phyloP scores from a whole-genome alignment of 1,140 invertebrate genomes.

The Marisa cornuarietis region DNA sequence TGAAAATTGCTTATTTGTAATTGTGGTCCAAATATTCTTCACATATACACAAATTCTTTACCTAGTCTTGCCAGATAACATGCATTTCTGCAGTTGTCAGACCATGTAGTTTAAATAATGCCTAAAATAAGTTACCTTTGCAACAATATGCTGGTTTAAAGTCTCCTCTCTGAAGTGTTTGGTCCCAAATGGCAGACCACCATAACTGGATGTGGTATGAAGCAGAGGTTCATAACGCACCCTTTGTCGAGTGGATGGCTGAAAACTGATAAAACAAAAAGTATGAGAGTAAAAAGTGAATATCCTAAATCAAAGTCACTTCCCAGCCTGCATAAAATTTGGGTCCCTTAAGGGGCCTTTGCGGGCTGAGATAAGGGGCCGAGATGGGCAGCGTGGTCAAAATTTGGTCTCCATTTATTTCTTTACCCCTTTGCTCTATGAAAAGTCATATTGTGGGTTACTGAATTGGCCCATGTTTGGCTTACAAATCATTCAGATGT shows the following conservation, averaged over 20 bases:
- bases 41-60: too few relatives aligned
- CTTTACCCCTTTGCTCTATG: background rate
- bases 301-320: background rate
- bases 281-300: background rate
- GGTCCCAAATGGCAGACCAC: conserved; percentile 61
- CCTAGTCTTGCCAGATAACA: too few relatives aligned
- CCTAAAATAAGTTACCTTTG: conserved; percentile 39
- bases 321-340: too few relatives aligned
- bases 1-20: too few relatives aligned
- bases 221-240: conserved; percentile 57
- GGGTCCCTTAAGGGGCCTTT: too few relatives aligned
- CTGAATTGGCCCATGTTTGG: too few relatives aligned
- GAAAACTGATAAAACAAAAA: conserved; percentile 53
- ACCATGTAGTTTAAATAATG: too few relatives aligned
- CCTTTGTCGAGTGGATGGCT: conserved; percentile 52
- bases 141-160: conserved; percentile 48
- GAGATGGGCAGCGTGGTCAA: too few relatives aligned
- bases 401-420: background rate
- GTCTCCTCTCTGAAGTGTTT: conserved; percentile 62
- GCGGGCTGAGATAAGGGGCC: too few relatives aligned
- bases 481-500: background rate
- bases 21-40: too few relatives aligned
- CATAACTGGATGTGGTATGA: conserved; percentile 59
- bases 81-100: too few relatives aligned
- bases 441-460: background rate